Percentiles rank a stretch among this genome's conserved stretches.
Evolutionary conservation across 2,888 invertebrate species (phyloP).

Genomic region (Melangyna quadrimaculata): DNA sequence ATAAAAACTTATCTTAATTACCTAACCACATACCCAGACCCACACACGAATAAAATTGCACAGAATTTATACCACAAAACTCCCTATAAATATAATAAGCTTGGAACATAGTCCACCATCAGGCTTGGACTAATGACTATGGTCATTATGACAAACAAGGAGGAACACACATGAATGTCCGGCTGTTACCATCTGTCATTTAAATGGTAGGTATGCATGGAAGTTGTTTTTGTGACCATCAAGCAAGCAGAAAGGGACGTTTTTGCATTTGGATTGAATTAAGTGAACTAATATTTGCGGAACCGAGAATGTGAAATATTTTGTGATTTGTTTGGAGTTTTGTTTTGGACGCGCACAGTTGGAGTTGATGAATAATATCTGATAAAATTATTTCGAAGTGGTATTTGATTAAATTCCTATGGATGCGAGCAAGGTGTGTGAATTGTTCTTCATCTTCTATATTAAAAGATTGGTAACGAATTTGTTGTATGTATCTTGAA

Average conservation of each 20-base stretch:
- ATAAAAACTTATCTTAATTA: conserved; percentile 61
- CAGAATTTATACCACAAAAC: not conserved
- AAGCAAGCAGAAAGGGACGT: not conserved
- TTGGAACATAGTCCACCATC: not conserved
- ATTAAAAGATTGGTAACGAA: not conserved
- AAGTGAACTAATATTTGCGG: conserved; percentile 23
- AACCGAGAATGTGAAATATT: conserved; percentile 7
- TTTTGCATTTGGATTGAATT: not conserved
- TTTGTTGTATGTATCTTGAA: not conserved
- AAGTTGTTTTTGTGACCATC: conserved; percentile 55
- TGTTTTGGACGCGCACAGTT: not conserved
- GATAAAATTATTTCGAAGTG: conserved; percentile 3
- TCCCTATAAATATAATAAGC: conserved; percentile 10
- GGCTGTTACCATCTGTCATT: conserved; percentile 69
- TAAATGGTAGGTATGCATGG: conserved; percentile 41
- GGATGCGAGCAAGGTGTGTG: not conserved
- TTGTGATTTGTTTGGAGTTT: not conserved
- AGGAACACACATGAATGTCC: conserved; percentile 48
- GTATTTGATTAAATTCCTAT: not conserved
- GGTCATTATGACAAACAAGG: conserved; percentile 64
- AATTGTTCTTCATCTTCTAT: not conserved
- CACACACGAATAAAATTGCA: conserved; percentile 30
- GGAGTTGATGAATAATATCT: conserved; percentile 20
- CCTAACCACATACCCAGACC: conserved; percentile 50
- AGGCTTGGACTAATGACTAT: conserved; percentile 49